These are phyloP conservation scores for Lordiphosa collinella DNA, from an alignment of 1,140 invertebrate species.

Conservation along the genomic window DNA sequence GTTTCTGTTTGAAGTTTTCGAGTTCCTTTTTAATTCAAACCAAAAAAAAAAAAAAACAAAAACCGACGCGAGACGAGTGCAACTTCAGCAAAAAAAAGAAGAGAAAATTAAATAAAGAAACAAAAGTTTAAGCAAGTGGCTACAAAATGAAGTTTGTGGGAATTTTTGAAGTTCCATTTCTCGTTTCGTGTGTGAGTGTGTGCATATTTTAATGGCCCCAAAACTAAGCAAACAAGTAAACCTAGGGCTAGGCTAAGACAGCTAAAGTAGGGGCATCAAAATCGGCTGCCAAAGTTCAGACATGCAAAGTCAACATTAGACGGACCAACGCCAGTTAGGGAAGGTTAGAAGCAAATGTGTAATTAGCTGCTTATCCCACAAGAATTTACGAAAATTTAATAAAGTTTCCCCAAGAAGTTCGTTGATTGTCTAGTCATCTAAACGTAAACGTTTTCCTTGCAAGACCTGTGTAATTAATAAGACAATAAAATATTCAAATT, in stretches of 20 bases:
- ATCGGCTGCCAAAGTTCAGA: constrained; percentile 17
- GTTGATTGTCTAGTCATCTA: too few species aligned
- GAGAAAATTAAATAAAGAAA: constrained; percentile 3
- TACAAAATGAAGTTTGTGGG: constrained; percentile 26
- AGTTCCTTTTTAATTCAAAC: constrained; percentile 1
- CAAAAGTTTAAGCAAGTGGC: too few species aligned
- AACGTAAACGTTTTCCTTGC: too few species aligned
- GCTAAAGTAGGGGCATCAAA: background rate
- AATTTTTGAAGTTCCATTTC: constrained; percentile 11
- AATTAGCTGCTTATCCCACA: constrained; percentile 1
- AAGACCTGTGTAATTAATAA: too few species aligned
- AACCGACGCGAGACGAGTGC: constrained; percentile 9
- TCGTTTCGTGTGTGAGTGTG: constrained; percentile 20
- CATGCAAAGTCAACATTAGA: constrained; percentile 47
- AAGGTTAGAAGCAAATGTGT: background rate
- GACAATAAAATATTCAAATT: too few species aligned
- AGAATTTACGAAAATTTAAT: too few species aligned
- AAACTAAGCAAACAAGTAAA: constrained; percentile 23
- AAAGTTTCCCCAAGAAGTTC: too few species aligned
- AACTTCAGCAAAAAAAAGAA: constrained; percentile 3
- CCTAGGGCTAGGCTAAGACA: constrained; percentile 5
- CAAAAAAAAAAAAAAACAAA: too few species aligned
- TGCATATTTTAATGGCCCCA: constrained; percentile 34
- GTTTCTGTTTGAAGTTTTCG: constrained; percentile 14
- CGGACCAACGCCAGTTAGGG: background rate